Evolutionary conservation across 2,888 invertebrate genomes (phyloP), one percentile per base, ranked within the genome.

Genomic region (Diabrotica balteata): DNA sequence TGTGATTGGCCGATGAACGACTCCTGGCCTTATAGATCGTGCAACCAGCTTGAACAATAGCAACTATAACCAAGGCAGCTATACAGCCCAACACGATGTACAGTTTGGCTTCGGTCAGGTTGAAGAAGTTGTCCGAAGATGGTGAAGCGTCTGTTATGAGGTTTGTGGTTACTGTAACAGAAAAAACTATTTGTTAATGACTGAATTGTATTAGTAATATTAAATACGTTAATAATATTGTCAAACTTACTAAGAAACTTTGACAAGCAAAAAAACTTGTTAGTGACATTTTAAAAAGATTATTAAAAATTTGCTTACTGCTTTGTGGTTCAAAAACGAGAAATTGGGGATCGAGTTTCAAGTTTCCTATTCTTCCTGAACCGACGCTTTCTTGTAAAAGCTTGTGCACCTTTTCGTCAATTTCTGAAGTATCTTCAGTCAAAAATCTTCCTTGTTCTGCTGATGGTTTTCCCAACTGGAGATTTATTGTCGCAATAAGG

Each of bases 61-160:
- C 93, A 51, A 96, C 88, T 22, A 94, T 85, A 46, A 95, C 86
- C 53, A 96, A 84, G 0, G 94, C 94, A 0, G 88, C 90, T 66
- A 95, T 90, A 76, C 94, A 93, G 7, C 92, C 95, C 68, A 93
- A 86, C 52, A 95, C 93, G 69, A 93, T 91, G 86, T 93, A 94
- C 69, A 94, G 85, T 79, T 94, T 93, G 11, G 90, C 90, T 78
- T 90, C 90, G 0, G 92, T 90, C 55, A 91, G 81, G 58, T 88
- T 88, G 84, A 88, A 92, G 86, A 87, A 92, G 50, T 82, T 78
- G 44, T 84, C 83, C 4, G 82, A 82, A 58, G 80, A 83, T 17
- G 83, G 81, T 32, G 86, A 82, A 7, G 63, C 85, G 17, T 86
- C 86, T 0, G 82, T 72, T 0, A 86, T 82, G 0, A 85, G 81